A percentile compares a stretch with the other conserved stretches of the same genome.
Conservation (phyloP, 2,113 vertebrate species). For the Orycteropus afer region DNA sequence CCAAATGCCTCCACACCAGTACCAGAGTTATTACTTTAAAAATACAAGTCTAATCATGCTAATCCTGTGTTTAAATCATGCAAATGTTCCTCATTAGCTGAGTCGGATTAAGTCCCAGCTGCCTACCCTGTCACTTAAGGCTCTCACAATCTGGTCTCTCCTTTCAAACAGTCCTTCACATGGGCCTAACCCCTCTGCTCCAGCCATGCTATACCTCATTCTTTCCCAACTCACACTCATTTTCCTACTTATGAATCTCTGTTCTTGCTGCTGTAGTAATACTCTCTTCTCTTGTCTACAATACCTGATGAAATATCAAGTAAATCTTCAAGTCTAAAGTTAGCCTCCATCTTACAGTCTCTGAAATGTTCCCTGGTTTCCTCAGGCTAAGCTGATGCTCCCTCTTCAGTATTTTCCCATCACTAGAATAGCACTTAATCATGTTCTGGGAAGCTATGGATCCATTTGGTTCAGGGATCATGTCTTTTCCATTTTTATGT, state of each 20-base stretch:
- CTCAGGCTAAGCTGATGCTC: fast-evolving
- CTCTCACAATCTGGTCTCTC: background rate
- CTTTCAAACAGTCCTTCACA: background rate
- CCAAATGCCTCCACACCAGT: background rate
- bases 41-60: background rate
- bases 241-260: background rate
- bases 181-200: background rate
- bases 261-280: background rate
- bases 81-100: background rate
- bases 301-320: background rate
- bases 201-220: background rate
- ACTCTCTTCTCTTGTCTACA: background rate
- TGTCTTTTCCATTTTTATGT: background rate
- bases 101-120: background rate
- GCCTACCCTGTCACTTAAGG: background rate
- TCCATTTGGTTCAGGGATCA: background rate
- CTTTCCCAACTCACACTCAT: background rate
- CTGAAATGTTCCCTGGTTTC: background rate
- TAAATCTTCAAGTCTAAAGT: too few species aligned
- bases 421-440: fast-evolving
- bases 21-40: background rate
- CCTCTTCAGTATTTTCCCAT: background rate
- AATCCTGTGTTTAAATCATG: background rate
- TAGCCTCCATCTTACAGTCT: background rate
- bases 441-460: background rate